A percentile compares a stretch with the other conserved stretches of the same genome.
Evolutionary conservation across 2,113 vertebrate species (phyloP).

Genomic region (Chlamydotis undulata): DNA sequence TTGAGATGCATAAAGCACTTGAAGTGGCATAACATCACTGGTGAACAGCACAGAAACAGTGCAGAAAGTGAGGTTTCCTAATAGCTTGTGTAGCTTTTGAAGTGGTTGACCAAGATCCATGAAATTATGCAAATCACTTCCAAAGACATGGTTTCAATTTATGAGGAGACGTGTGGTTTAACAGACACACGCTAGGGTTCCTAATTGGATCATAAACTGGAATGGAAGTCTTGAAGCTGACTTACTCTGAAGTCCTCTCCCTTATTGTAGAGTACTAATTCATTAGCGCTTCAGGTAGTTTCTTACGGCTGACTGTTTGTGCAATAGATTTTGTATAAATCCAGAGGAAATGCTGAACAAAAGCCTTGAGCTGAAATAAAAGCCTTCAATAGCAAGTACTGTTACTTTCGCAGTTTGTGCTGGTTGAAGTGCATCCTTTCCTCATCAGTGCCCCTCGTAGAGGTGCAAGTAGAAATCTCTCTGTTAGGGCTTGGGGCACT

Average conservation of each 20-base stretch:
- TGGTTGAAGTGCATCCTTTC: background rate
- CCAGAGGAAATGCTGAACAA: background rate
- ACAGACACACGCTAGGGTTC: background rate
- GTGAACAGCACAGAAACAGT: background rate
- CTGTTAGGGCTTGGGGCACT: background rate
- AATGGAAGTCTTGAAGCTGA: background rate
- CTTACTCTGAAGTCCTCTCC: background rate
- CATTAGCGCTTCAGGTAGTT: background rate
- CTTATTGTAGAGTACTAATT: background rate
- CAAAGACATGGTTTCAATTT: slow-evolving; percentile 44
- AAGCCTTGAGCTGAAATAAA: background rate
- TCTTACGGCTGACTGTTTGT: background rate
- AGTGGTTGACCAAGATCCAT: slow-evolving; percentile 40
- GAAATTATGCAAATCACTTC: background rate
- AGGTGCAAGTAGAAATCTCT: background rate
- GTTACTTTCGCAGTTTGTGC: background rate
- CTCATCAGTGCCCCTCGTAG: background rate
- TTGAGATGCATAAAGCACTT: background rate
- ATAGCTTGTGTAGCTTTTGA: background rate
- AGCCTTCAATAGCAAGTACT: background rate
- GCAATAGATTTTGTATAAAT: background rate
- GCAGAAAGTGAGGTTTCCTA: background rate
- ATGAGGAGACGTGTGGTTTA: slow-evolving; percentile 39
- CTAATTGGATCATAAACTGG: background rate
- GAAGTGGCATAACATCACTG: background rate